Percentiles rank a stretch among this genome's conserved stretches.
phyloP scores from a whole-genome alignment of 2,797 vertebrate species.

The Hippopotamyrus pictus region DNA sequence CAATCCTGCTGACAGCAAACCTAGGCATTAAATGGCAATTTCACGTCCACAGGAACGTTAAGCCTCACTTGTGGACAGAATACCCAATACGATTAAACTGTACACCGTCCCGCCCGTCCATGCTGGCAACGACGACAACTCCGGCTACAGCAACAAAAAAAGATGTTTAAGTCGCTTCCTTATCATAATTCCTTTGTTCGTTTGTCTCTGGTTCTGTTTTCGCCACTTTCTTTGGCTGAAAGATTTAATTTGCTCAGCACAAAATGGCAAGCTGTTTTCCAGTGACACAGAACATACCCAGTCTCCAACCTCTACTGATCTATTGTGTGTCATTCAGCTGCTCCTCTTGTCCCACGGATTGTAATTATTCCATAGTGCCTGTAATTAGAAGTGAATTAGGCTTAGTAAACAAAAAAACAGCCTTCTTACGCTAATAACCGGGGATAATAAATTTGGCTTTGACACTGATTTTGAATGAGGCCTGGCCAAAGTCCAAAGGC shows the following conservation, averaged over 20 bases:
- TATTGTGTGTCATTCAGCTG: constrained; percentile 72
- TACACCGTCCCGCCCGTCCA: background rate
- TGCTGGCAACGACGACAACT: background rate
- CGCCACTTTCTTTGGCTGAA: constrained; percentile 10
- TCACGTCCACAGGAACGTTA: constrained; percentile 36
- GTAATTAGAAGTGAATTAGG: constrained; percentile 82
- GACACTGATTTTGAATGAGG: constrained; percentile 75
- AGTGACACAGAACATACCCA: constrained; percentile 69
- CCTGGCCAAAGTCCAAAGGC: constrained; percentile 73
- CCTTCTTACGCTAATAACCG: constrained; percentile 76
- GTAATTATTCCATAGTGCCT: constrained; percentile 82
- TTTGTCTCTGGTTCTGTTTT: background rate
- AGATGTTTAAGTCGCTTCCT: background rate
- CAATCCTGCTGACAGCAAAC: constrained; percentile 46
- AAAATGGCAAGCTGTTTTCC: constrained; percentile 62
- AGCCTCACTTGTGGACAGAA: constrained; percentile 27
- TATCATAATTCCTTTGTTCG: constrained; percentile 12
- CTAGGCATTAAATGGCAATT: constrained; percentile 38
- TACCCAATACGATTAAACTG: constrained; percentile 16
- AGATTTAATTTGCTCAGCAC: constrained; percentile 23
- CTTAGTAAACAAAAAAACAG: constrained; percentile 80
- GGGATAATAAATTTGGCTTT: constrained; percentile 80
- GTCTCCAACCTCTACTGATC: constrained; percentile 76
- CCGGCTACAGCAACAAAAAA: background rate
- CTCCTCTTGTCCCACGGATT: constrained; percentile 76